These are phyloP conservation scores for Axea sp. DNA, from an alignment of 2,888 invertebrate genomes.

Conservation along the genomic window DNA sequence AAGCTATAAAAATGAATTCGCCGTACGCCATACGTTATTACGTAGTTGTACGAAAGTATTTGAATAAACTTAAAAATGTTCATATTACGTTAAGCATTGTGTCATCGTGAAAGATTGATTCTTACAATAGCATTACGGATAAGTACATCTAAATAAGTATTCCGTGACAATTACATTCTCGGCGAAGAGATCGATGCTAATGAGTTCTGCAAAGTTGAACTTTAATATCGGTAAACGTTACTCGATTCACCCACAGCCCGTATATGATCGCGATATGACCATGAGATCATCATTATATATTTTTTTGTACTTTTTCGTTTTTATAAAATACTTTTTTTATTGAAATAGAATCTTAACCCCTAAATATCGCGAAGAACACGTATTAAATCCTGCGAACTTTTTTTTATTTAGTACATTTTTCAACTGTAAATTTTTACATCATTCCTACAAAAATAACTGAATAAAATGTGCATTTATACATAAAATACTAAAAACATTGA, in stretches of 20 bases:
- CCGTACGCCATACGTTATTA: conserved; percentile 1
- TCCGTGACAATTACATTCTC: conserved; percentile 30
- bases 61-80: conserved; percentile 4
- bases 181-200: conserved; percentile 51
- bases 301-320: too few species aligned
- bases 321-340: too few species aligned
- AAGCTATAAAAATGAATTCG: not conserved
- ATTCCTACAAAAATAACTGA: too few species aligned
- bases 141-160: conserved; percentile 6
- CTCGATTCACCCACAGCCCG: conserved; percentile 33
- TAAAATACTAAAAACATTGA: too few species aligned
- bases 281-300: too few species aligned
- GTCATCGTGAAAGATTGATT: conserved; percentile 30
- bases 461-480: too few species aligned
- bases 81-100: conserved; percentile 17
- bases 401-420: too few species aligned
- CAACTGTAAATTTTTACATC: too few species aligned
- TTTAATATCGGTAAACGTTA: conserved; percentile 48
- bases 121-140: conserved; percentile 15
- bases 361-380: too few species aligned
- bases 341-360: too few species aligned
- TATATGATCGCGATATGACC: too few species aligned
- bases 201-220: conserved; percentile 60
- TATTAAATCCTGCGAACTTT: too few species aligned
- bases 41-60: conserved; percentile 1